phyloP scores from a whole-genome alignment of 2,888 invertebrate species.

The Meloe dianella region DNA sequence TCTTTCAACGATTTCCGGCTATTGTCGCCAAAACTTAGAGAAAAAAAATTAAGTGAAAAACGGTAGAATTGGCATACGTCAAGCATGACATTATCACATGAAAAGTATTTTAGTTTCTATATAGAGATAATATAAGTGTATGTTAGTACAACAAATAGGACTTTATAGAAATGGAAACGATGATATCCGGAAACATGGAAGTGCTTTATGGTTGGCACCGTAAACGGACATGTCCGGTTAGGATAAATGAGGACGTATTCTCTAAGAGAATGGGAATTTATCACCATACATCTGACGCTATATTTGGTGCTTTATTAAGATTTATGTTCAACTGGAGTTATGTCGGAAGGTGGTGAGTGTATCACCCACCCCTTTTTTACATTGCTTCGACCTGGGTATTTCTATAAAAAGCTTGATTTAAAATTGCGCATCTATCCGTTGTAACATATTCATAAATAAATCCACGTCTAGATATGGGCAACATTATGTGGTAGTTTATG shows the following conservation, averaged over 20 bases:
- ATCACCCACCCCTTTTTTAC: conserved; percentile 45
- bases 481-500: conserved; percentile 55
- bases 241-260: conserved; percentile 63
- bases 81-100: conserved; percentile 25
- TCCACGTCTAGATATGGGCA: conserved; percentile 56
- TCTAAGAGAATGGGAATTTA: conserved; percentile 61
- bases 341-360: conserved; percentile 45
- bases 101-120: conserved; percentile 32
- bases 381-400: conserved; percentile 35
- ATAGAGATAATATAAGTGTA: conserved; percentile 44
- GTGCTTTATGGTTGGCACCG: conserved; percentile 58
- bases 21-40: conserved; percentile 47
- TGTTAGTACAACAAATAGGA: conserved; percentile 27
- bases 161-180: conserved; percentile 56
- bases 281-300: conserved; percentile 60
- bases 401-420: background rate
- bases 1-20: conserved; percentile 47
- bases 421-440: conserved; percentile 22
- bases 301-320: conserved; percentile 61
- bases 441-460: conserved; percentile 48
- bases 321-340: conserved; percentile 56
- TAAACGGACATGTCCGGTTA: conserved; percentile 58
- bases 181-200: conserved; percentile 60
- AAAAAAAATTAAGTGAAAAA: conserved; percentile 26
- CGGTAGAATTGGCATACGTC: conserved; percentile 27